Percentiles rank a stretch among this genome's conserved stretches.
These are phyloP conservation scores for Sinosuthora webbiana DNA, from an alignment of 2,113 vertebrate genomes.

Conservation along the genomic window DNA sequence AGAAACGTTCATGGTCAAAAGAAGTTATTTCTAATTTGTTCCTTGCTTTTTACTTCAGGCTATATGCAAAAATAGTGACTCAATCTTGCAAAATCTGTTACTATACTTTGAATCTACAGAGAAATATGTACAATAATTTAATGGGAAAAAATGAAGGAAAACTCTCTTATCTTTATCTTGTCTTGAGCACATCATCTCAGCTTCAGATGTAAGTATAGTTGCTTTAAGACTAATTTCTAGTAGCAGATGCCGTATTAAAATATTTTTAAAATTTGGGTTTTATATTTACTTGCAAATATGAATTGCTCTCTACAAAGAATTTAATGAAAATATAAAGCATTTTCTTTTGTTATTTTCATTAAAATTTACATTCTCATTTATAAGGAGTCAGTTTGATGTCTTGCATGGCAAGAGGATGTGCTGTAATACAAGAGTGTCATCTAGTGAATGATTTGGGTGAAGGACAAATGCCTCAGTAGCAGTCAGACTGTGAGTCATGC, in stretches of 20 bases:
- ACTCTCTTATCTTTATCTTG: not conserved
- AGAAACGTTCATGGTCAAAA: not conserved
- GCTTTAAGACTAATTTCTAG: not conserved
- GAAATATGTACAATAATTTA: not conserved
- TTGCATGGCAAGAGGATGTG: not conserved
- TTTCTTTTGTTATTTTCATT: not conserved
- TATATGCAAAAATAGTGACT: not conserved
- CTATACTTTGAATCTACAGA: not conserved
- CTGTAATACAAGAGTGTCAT: constrained; percentile 62
- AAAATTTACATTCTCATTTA: not conserved
- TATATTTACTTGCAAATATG: not conserved
- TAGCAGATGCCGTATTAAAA: not conserved
- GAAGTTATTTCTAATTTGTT: not conserved
- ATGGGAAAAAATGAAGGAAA: not conserved
- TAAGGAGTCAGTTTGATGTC: not conserved
- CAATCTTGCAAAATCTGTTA: not conserved
- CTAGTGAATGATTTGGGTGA: constrained; percentile 61
- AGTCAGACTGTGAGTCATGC: not conserved
- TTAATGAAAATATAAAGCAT: not conserved
- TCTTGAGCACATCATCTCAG: not conserved
- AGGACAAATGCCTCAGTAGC: not conserved
- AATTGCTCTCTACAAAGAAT: not conserved
- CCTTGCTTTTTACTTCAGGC: not conserved
- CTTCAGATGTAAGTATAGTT: not conserved
- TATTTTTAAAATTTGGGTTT: not conserved